A percentile compares a stretch with the other conserved stretches of the same genome.
Conservation (phyloP, 2,113 vertebrate genomes). For the Microcebus tavaratra region DNA sequence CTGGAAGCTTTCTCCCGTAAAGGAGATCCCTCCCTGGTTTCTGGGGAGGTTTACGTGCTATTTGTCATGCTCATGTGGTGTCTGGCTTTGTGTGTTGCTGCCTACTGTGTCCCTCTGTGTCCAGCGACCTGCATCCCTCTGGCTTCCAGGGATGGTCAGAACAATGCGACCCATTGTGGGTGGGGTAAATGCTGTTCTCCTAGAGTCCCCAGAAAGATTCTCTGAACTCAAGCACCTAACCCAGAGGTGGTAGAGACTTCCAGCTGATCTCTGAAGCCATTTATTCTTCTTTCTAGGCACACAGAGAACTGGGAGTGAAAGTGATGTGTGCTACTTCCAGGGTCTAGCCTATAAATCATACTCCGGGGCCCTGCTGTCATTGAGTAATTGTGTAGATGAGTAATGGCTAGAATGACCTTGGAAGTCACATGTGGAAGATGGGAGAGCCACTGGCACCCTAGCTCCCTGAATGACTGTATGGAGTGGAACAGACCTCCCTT, state of each 20-base stretch:
- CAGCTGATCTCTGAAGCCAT: neutral
- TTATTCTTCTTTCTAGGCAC: neutral
- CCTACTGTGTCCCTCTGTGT: neutral
- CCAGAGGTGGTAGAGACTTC: neutral
- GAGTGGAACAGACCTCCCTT: neutral
- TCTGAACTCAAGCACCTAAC: neutral
- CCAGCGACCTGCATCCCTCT: neutral
- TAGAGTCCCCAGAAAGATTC: neutral
- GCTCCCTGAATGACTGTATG: neutral
- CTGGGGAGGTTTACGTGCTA: too few species aligned
- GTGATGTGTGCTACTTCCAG: neutral
- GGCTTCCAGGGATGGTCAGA: neutral
- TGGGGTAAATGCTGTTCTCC: neutral
- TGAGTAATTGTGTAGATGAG: neutral
- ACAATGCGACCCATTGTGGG: fast-evolving
- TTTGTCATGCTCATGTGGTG: neutral
- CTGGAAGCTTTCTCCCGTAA: neutral
- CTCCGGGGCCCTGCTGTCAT: neutral
- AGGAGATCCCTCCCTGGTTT: neutral
- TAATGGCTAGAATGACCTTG: too few species aligned
- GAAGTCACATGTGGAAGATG: neutral
- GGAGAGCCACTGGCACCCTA: neutral
- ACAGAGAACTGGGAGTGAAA: neutral
- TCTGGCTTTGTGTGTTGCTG: neutral
- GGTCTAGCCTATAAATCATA: neutral